Percentiles rank a stretch among this genome's conserved stretches.
Conservation (phyloP, 2,113 vertebrate genomes). For the Amblyopsis rosae region DNA sequence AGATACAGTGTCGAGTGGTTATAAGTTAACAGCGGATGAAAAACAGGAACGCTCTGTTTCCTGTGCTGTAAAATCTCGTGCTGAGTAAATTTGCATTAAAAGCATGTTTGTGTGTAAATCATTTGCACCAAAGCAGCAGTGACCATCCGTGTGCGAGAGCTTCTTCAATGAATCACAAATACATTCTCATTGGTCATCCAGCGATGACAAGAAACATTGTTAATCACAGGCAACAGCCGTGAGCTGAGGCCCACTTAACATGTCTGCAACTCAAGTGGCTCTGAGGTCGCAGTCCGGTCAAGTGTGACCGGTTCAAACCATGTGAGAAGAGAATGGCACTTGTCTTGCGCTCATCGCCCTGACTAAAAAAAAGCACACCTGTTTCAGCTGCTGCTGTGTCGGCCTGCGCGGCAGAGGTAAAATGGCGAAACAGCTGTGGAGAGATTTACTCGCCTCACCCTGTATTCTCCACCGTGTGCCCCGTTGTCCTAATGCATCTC, state of each 20-base stretch:
- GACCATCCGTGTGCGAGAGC: conserved; percentile 3
- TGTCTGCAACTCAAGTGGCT: not conserved
- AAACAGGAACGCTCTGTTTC: conserved; percentile 83
- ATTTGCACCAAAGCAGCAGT: not conserved
- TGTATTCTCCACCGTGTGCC: conserved; percentile 9
- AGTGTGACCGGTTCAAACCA: conserved; percentile 62
- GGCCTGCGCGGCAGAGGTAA: conserved; percentile 15
- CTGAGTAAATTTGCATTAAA: conserved; percentile 46
- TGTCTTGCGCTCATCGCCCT: conserved; percentile 35
- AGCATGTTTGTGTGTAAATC: conserved; percentile 9
- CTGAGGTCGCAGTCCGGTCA: conserved; percentile 57
- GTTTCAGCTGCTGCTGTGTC: conserved; percentile 65
- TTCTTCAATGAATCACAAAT: conserved; percentile 43
- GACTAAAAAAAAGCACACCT: conserved; percentile 63
- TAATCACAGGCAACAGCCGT: not conserved
- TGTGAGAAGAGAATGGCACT: conserved; percentile 59
- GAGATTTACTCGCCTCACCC: conserved; percentile 30
- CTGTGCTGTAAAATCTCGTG: conserved; percentile 60
- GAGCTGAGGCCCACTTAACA: not conserved
- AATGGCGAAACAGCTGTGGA: conserved; percentile 19
- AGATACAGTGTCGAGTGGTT: conserved; percentile 12
- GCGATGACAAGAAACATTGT: conserved; percentile 1
- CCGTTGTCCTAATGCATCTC: conserved; percentile 63
- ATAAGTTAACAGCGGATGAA: conserved; percentile 72
- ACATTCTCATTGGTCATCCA: conserved; percentile 41